Conservation (phyloP, 2,888 invertebrate species). For the Polyommatus icarus region DNA sequence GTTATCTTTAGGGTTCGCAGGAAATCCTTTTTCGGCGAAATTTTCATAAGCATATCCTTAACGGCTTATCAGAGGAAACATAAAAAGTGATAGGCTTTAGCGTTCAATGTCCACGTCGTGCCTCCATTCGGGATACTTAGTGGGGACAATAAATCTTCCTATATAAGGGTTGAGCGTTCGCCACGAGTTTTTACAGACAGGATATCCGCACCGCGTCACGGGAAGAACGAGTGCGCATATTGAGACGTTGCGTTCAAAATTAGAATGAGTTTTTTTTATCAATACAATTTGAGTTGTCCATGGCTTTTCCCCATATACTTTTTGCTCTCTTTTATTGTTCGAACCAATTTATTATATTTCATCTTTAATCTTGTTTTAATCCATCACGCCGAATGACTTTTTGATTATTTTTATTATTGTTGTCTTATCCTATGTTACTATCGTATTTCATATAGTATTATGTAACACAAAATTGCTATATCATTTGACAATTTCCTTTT, state of each 20-base stretch:
- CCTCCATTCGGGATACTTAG: conserved; percentile 29
- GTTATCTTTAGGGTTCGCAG: conserved; percentile 1
- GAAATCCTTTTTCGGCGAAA: conserved; percentile 7
- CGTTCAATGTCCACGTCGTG: conserved; percentile 27
- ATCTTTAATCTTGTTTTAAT: too few relatives aligned
- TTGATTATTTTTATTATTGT: too few relatives aligned
- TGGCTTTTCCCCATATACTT: too few relatives aligned
- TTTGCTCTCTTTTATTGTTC: too few relatives aligned
- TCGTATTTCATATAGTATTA: too few relatives aligned
- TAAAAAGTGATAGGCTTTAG: conserved; percentile 29
- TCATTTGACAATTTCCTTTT: too few relatives aligned
- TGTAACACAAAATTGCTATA: too few relatives aligned
- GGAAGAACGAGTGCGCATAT: neutral
- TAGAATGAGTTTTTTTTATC: neutral
- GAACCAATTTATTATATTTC: too few relatives aligned
- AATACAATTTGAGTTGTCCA: too few relatives aligned
- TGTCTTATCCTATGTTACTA: too few relatives aligned
- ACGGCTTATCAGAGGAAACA: conserved; percentile 28
- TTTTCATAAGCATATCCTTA: conserved; percentile 31
- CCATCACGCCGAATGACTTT: too few relatives aligned
- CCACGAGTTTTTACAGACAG: conserved; percentile 17
- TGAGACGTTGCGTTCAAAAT: neutral
- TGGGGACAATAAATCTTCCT: conserved; percentile 27
- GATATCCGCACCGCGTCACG: conserved; percentile 18
- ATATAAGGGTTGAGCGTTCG: conserved; percentile 21